Percentiles rank a stretch among this genome's conserved stretches.
Conservation (phyloP, 2,888 invertebrate species). For the Chymomyza fuscimana region DNA sequence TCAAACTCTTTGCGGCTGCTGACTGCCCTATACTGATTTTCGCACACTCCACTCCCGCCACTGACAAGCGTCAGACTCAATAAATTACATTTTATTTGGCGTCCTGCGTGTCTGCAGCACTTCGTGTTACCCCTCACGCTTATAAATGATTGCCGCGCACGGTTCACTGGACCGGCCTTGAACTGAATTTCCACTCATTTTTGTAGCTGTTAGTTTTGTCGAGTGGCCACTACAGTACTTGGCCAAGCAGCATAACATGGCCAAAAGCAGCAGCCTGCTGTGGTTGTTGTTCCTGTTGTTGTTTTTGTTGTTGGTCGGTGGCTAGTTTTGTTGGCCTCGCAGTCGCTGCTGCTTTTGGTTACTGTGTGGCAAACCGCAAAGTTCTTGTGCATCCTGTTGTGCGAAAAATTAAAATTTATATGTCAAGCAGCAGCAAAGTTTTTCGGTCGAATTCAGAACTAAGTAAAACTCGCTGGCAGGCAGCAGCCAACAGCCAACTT, state of each 20-base stretch:
- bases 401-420: slow-evolving; percentile 56
- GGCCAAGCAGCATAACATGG: background rate
- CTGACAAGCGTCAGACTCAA: slow-evolving; percentile 54
- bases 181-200: slow-evolving; percentile 11
- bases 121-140: background rate
- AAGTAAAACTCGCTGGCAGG: slow-evolving; percentile 3
- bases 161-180: slow-evolving; percentile 33
- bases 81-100: slow-evolving; percentile 48
- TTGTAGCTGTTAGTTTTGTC: slow-evolving; percentile 8
- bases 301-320: slow-evolving; percentile 27
- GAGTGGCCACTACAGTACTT: slow-evolving; percentile 32
- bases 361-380: slow-evolving; percentile 22
- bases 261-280: slow-evolving; percentile 15
- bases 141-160: background rate
- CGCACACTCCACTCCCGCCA: background rate
- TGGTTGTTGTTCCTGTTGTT: slow-evolving; percentile 20
- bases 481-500: slow-evolving; percentile 33
- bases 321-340: slow-evolving; percentile 12
- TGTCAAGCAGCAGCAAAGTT: slow-evolving; percentile 50
- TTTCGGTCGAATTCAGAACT: slow-evolving; percentile 3
- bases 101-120: slow-evolving; percentile 22
- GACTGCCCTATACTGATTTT: background rate
- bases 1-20: background rate
- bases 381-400: slow-evolving; percentile 34
- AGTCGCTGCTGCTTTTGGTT: background rate